phyloP scores from a whole-genome alignment of 2,797 vertebrate species.

The Falco biarmicus region DNA sequence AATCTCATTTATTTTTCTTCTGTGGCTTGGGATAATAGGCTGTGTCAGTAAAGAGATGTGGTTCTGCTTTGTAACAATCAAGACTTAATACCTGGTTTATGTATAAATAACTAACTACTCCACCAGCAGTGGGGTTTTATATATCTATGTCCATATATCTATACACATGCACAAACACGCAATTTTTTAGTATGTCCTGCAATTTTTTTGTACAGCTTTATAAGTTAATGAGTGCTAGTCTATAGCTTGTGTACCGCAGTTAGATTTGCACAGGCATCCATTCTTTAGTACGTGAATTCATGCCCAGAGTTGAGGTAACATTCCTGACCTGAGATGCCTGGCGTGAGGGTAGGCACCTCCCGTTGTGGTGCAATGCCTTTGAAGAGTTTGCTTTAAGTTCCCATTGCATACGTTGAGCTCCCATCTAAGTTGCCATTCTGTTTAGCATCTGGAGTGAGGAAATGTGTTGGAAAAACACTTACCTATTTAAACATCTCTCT shows the following conservation, averaged over 20 bases:
- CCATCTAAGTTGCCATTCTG: background rate
- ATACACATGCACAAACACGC: no score
- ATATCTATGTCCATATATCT: rapidly evolving
- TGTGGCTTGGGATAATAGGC: background rate
- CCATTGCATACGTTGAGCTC: background rate
- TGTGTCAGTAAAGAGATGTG: background rate
- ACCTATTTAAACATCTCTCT: background rate
- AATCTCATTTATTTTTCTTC: background rate
- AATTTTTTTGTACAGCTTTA: background rate
- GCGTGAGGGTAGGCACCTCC: rapidly evolving
- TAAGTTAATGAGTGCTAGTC: background rate
- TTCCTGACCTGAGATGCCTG: background rate
- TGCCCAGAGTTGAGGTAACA: rapidly evolving
- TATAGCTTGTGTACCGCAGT: background rate
- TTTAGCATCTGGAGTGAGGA: background rate
- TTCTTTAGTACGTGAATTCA: background rate
- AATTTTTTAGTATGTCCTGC: background rate
- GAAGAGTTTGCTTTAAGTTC: background rate
- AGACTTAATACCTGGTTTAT: background rate
- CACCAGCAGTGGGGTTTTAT: background rate
- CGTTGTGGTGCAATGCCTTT: background rate
- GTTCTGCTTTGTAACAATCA: background rate
- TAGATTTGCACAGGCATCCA: background rate
- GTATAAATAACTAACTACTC: background rate
- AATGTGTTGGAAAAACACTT: background rate